A percentile compares a stretch with the other conserved stretches of the same genome.
Conservation (phyloP, 2,888 invertebrate species). For the Caenorhabditis macrosperma region DNA sequence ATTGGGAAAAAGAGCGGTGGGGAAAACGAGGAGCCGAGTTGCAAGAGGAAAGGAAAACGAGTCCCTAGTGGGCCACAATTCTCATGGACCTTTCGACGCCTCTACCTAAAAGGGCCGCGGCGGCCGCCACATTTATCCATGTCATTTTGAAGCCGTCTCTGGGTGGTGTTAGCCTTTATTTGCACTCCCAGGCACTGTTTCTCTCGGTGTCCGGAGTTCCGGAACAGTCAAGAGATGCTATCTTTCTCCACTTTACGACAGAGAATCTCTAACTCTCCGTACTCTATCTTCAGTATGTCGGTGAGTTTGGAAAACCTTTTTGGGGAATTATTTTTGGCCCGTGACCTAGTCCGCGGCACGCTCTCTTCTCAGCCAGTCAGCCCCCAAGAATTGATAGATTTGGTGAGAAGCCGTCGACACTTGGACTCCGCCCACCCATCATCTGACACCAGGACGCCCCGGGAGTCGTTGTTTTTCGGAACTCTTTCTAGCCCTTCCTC, state of each 20-base stretch:
- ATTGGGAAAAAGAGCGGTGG: slow-evolving; percentile 13
- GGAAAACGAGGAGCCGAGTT: slow-evolving; percentile 1
- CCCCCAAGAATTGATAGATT: slow-evolving; percentile 58
- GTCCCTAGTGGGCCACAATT: slow-evolving; percentile 51
- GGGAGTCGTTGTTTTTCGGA: slow-evolving; percentile 35
- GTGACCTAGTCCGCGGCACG: slow-evolving; percentile 9
- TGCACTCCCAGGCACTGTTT: slow-evolving; percentile 17
- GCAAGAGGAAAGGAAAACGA: slow-evolving; percentile 32
- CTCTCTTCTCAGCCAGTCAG: slow-evolving; percentile 9
- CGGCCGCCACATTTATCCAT: slow-evolving; percentile 53
- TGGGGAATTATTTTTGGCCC: not conserved
- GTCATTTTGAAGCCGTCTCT: slow-evolving; percentile 47
- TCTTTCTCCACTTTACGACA: slow-evolving; percentile 14
- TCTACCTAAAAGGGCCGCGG: slow-evolving; percentile 51
- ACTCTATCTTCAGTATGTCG: slow-evolving; percentile 32
- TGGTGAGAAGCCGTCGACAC: slow-evolving; percentile 59
- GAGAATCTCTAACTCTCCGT: slow-evolving; percentile 11
- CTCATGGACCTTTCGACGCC: slow-evolving; percentile 55
- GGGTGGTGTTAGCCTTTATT: slow-evolving; percentile 28
- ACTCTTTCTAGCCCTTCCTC: not conserved
- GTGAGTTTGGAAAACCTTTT: slow-evolving; percentile 14
- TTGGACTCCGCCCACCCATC: slow-evolving; percentile 52
- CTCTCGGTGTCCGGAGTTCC: not conserved
- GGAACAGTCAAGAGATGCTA: slow-evolving; percentile 14
- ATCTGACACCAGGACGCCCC: slow-evolving; percentile 46